phyloP scores from a whole-genome alignment of 2,113 vertebrate genomes.

The Protobothrops flavoviridis region DNA sequence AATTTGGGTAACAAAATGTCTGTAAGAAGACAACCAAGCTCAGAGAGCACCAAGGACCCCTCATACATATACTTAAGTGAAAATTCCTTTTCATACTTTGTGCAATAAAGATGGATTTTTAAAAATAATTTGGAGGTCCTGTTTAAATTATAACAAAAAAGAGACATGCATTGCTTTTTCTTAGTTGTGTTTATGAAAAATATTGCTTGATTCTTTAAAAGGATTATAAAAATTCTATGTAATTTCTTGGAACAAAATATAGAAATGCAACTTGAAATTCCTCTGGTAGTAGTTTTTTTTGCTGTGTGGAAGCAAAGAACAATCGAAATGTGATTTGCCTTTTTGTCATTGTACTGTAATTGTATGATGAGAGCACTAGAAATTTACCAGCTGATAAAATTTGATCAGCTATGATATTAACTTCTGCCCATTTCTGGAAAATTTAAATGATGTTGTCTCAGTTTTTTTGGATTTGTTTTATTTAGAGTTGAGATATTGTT shows the following conservation, averaged over 20 bases:
- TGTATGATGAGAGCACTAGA: not conserved
- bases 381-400: conserved; percentile 21
- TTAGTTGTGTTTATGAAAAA: not conserved
- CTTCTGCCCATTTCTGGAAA: conserved; percentile 3
- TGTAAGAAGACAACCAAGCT: not conserved
- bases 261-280: conserved; percentile 17
- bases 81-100: not conserved
- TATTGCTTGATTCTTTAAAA: not conserved
- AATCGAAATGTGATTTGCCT: not conserved
- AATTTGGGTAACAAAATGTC: not conserved
- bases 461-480: conserved; percentile 7
- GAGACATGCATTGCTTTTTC: not conserved
- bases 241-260: not conserved
- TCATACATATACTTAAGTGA: not conserved
- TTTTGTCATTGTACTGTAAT: conserved; percentile 7
- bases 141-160: not conserved
- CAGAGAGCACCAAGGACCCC: not conserved
- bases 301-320: not conserved
- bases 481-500: not conserved
- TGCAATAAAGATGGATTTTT: not conserved
- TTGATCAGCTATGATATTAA: conserved; percentile 18
- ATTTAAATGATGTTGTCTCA: not conserved
- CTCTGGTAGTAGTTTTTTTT: conserved; percentile 29
- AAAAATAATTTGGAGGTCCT: not conserved
- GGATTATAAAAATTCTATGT: not conserved